Evolutionary conservation across 2,113 vertebrate species (phyloP).

Genomic region (Thryonomys swinderianus): DNA sequence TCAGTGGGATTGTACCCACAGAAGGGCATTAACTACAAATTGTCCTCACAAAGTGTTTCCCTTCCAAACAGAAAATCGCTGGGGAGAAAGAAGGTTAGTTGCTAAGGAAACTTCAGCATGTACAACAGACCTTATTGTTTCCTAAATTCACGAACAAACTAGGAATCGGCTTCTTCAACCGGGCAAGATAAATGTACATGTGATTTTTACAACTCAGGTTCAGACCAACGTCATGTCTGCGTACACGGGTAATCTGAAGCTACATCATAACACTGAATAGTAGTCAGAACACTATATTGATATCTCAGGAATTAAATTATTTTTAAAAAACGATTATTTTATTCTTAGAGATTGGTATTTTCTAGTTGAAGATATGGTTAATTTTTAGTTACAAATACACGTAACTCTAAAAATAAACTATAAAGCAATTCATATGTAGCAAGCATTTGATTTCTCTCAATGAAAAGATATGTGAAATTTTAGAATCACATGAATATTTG

Average conservation of each 20-base stretch:
- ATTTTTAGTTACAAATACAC: constrained; percentile 34
- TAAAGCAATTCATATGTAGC: constrained; percentile 31
- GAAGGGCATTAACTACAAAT: constrained; percentile 68
- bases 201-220: not conserved
- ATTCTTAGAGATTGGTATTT: constrained; percentile 3
- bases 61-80: constrained; percentile 34
- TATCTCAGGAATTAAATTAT: not conserved
- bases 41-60: constrained; percentile 60
- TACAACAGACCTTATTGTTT: not conserved
- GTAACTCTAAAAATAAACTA: not conserved
- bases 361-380: not conserved
- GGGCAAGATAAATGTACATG: not conserved
- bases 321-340: not conserved
- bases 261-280: not conserved
- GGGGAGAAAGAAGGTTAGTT: not conserved
- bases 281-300: not conserved
- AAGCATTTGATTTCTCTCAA: not conserved
- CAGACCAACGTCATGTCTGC: not conserved
- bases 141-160: not conserved
- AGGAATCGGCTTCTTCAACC: not conserved
- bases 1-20: constrained; percentile 62
- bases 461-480: constrained; percentile 44
- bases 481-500: constrained; percentile 38
- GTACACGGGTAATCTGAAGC: not conserved
- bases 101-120: constrained; percentile 6